Base-by-base conservation (phyloP, 2,888 invertebrate genomes). In the Heteropelma amictum region DNA sequence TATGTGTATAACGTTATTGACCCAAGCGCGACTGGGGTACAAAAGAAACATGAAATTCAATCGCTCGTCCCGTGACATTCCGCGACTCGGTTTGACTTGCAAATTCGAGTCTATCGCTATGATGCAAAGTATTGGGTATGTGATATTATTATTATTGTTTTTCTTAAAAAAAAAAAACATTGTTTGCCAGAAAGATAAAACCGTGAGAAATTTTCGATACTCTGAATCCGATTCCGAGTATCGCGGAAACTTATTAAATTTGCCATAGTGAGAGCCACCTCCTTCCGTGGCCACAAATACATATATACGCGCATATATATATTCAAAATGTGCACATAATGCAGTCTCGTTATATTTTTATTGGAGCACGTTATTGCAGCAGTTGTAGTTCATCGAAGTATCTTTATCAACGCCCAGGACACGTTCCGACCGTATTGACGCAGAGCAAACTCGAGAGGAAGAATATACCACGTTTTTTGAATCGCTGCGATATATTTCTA, bases 331-430 rank as follows among this genome's bases (percentile, higher is more conserved):
- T 26, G 14, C 10, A 28, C 26, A 17, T 14, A 17, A n/a, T 14
- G 14, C 3, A 49, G n/a, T 4, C 14, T 76, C 58, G 38, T 69
- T 73, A 58, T 60, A 64, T 65, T 72, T 49, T 60, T 33, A 47
- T 65, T 14, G 26, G 38, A 17, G n/a, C 38, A n/a, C 53, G 33
- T 69, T 53, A 51, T 67, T 42, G 42, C 60, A 23, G 33, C 17
- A n/a, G n/a, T 3, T 17, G 26, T 19, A 28, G 42, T 74, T 60
- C 33, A 51, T 70, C 53, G 33, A 40, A 28, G 14, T 69, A 72
- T 54, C 12, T 45, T 7, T 35, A 19, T 40, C 45, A 30, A 1
- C 14, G 33, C 30, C 6, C 8, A 21, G 38, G 45, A 49, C 38
- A 64, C 54, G 64, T 54, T 26, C 17, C 47, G 21, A 45, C 23